Base-by-base conservation (phyloP, 1,140 invertebrate genomes). In the Charaxes varanes region DNA sequence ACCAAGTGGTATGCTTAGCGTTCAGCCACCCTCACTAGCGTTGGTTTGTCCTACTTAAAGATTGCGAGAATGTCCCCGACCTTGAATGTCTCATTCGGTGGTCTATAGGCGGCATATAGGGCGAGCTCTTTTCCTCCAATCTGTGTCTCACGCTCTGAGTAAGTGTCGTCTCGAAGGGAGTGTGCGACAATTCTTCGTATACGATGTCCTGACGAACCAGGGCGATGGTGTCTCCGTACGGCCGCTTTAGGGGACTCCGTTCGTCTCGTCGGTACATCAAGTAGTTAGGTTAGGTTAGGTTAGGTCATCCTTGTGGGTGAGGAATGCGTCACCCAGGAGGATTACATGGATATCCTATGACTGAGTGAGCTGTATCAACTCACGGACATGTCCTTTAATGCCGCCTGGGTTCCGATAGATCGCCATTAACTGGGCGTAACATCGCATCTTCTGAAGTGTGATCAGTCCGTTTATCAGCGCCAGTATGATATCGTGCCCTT, bases 1-100 rank as follows among this genome's bases (percentile, higher is more conserved):
- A n/a, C 44, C 44, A 47, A n/a, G 12, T 26, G 2, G n/a, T 6
- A 14, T 46, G 43, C 19, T 46, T 46, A 13, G 42, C 42, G 21
- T 45, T 45, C 0, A 45, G 23, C 40, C 2, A 30, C 40, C 1
- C 15, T 33, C 3, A 44, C 2, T 2, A 44, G n/a, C 8, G 41
- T 36, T 2, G 41, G 32, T 0, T 6, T 3, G 1, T 6, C 8
- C 11, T 11, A 11, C 1, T 6, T 8, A 1, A 44, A 12, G 12
- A 44, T 24, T 11, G 6, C 17, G 1, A 24, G 18, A 18, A 44
- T 21, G 10, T 44, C 42, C 11, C 18, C 12, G 3, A 23, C 11
- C 14, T 1, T 2, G 6, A 31, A 31, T 6, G 7, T 19, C 0
- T 10, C 13, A 5, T 18, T 15, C 1, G 42, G 42, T 15, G 42